A percentile compares a stretch with the other conserved stretches of the same genome.
These are phyloP conservation scores for Acronicta aceris DNA, from an alignment of 2,888 invertebrate species.

Conservation along the genomic window DNA sequence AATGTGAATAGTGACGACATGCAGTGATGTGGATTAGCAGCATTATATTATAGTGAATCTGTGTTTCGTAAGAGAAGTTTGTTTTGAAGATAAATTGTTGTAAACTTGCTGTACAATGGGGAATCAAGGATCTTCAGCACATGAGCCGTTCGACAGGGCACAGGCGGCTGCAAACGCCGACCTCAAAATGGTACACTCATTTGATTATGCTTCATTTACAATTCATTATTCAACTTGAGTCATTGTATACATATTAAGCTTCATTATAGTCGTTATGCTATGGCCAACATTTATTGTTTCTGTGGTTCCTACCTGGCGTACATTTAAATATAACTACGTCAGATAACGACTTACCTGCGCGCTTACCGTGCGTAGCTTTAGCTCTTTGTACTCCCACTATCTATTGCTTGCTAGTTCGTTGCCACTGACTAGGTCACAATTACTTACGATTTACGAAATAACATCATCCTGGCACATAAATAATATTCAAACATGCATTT, in stretches of 20 bases:
- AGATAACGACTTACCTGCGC: slow-evolving; percentile 40
- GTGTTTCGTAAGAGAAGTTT: slow-evolving; percentile 62
- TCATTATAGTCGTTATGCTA: slow-evolving; percentile 39
- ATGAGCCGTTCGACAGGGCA: slow-evolving; percentile 94
- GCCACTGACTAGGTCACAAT: slow-evolving; percentile 20
- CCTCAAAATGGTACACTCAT: slow-evolving; percentile 83
- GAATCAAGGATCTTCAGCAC: slow-evolving; percentile 94
- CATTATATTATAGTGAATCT: slow-evolving; percentile 52
- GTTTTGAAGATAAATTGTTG: slow-evolving; percentile 54
- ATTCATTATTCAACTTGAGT: slow-evolving; percentile 66
- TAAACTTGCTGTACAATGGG: slow-evolving; percentile 89
- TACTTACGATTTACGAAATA: slow-evolving; percentile 24
- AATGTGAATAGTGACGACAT: slow-evolving; percentile 57
- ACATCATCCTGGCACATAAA: slow-evolving; percentile 19
- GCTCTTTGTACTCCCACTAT: slow-evolving; percentile 34
- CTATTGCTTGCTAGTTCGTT: slow-evolving; percentile 24
- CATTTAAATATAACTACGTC: slow-evolving; percentile 21
- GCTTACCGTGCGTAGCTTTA: slow-evolving; percentile 29
- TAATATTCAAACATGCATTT: background rate
- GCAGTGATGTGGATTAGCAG: slow-evolving; percentile 47
- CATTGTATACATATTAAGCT: slow-evolving; percentile 56
- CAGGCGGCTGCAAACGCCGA: slow-evolving; percentile 84
- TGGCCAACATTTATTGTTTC: slow-evolving; percentile 61
- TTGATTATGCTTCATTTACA: slow-evolving; percentile 64
- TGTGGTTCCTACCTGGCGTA: slow-evolving; percentile 36